Evolutionary conservation across 2,113 vertebrate species (phyloP).

Genomic region (Dipodomys stephensi): DNA sequence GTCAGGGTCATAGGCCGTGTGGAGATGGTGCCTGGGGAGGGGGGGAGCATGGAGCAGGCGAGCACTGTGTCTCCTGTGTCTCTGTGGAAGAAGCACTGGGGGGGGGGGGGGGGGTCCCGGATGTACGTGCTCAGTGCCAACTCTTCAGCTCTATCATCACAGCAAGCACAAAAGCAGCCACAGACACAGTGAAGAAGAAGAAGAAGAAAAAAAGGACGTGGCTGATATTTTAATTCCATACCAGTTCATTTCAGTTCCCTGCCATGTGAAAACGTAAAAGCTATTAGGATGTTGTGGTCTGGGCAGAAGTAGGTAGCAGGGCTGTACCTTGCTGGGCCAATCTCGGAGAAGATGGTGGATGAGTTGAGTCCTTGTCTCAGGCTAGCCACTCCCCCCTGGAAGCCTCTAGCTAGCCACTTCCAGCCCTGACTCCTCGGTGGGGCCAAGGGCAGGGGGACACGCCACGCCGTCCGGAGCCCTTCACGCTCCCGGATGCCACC

Average conservation of each 20-base stretch:
- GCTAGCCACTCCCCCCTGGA: not conserved
- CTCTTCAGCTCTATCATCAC: accelerated
- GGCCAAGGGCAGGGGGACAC: accelerated
- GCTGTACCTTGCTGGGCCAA: too few relatives aligned
- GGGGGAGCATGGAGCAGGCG: too few relatives aligned
- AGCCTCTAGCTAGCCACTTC: not conserved
- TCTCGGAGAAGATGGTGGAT: not conserved
- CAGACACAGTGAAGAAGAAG: not conserved
- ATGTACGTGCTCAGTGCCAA: not conserved
- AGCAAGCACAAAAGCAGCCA: not conserved
- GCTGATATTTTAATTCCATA: not conserved
- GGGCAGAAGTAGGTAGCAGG: not conserved
- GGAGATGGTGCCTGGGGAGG: too few relatives aligned
- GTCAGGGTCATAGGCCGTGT: not conserved
- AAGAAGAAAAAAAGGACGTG: too few relatives aligned
- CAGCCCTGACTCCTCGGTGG: accelerated
- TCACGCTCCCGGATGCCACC: accelerated
- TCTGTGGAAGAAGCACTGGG: too few relatives aligned
- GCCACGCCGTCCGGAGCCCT: not conserved
- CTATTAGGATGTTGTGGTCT: too few relatives aligned
- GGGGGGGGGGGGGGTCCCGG: too few relatives aligned
- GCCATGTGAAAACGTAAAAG: not conserved
- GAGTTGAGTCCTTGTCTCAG: not conserved
- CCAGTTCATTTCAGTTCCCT: not conserved
- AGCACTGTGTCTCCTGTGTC: too few relatives aligned